A percentile compares a stretch with the other conserved stretches of the same genome.
phyloP scores from a whole-genome alignment of 2,888 invertebrate genomes.

The Allophyes oxyacanthae region DNA sequence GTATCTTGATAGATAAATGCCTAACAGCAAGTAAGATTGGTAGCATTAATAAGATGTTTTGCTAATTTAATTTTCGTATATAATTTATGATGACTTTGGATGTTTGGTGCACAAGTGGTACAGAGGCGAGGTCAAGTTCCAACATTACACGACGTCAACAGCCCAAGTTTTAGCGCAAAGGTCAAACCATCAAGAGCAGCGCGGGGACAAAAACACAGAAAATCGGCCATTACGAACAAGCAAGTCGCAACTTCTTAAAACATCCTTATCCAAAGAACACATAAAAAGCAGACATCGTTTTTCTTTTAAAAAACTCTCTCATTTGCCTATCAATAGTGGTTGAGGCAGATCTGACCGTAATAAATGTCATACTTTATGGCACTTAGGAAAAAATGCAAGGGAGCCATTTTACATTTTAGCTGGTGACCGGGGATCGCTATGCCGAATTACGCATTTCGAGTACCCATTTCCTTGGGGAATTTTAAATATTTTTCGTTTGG shows the following conservation, averaged over 20 bases:
- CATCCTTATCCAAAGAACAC: constrained; percentile 86
- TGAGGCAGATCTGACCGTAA: constrained; percentile 89
- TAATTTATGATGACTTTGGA: constrained; percentile 9
- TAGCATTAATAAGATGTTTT: constrained; percentile 5
- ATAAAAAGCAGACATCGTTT: constrained; percentile 90
- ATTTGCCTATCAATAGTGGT: constrained; percentile 90
- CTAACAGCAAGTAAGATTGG: constrained; percentile 25
- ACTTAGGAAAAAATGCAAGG: constrained; percentile 89
- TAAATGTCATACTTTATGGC: constrained; percentile 89
- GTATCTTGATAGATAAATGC: constrained; percentile 27
- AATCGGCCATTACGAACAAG: constrained; percentile 72
- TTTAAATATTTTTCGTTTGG: constrained; percentile 70
- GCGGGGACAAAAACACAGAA: constrained; percentile 64
- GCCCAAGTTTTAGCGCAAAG: constrained; percentile 44
- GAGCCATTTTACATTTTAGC: constrained; percentile 88
- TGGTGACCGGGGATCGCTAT: constrained; percentile 85
- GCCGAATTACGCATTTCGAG: constrained; percentile 84
- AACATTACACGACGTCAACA: constrained; percentile 24
- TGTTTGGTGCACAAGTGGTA: constrained; percentile 20
- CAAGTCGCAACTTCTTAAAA: constrained; percentile 80
- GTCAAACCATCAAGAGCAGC: constrained; percentile 53
- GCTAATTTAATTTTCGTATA: constrained; percentile 10
- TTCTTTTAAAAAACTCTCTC: constrained; percentile 89
- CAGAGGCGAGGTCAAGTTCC: constrained; percentile 38
- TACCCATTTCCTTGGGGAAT: constrained; percentile 83